Evolutionary conservation across 2,888 invertebrate species (phyloP), one percentile per base, ranked within the genome.

Genomic region (Girardia tigrina): DNA sequence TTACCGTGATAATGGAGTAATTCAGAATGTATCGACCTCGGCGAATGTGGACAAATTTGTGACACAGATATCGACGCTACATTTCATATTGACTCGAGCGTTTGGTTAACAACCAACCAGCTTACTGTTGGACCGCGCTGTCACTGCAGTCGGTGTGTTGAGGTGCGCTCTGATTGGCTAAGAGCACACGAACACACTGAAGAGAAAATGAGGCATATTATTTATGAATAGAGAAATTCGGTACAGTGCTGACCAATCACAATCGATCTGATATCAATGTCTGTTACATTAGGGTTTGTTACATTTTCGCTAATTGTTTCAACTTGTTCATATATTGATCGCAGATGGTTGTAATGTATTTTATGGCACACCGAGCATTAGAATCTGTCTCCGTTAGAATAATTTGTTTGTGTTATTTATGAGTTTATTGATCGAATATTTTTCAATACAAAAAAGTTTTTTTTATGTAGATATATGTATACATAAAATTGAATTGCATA

Each of bases 1-100:
- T 56, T 56, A 56, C 56, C 56, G 56, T 56, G 56, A 56, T 56
- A 56, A 56, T 56, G 56, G 56, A 56, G 56, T 56, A 56, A 56
- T 56, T 56, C 56, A 56, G 56, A 56, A 56, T 56, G 56, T 56
- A 56, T 56, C 56, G 56, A 56, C 56, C 56, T 56, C 56, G 56
- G 56, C 56, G 56, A 56, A 56, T 56, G n/a, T 56, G 56, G 56
- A 56, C 56, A 56, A 56, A 56, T 56, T 56, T 56, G 56, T 56
- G 56, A 56, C 56, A 56, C 56, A 56, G 56, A 56, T 56, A 56
- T 56, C n/a, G 56, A 56, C 56, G 56, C 56, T 56, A 56, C 56
- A 56, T 56, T 56, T 56, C 56, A 56, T 56, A 56, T 56, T 23
- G 56, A 56, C 56, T 56, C 56, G 56, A 56, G 56, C 56, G 56